phyloP scores from a whole-genome alignment of 2,888 invertebrate species.

The Lampropteryx suffumata region DNA sequence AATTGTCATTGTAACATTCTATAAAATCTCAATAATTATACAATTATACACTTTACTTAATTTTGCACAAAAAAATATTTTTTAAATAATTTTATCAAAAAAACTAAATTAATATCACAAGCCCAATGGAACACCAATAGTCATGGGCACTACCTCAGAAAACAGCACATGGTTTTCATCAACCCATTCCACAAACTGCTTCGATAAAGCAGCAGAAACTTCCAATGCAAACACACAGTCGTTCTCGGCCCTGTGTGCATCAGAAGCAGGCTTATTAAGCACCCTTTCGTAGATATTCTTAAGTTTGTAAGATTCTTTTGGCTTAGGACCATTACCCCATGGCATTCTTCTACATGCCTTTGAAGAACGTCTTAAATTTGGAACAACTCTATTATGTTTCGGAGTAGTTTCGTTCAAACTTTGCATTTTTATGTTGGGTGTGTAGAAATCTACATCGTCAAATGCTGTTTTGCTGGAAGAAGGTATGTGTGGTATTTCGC shows the following conservation, averaged over 20 bases:
- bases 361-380: conserved; percentile 5
- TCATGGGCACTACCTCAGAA: conserved; percentile 60
- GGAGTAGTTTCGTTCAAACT: conserved; percentile 57
- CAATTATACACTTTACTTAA: too few relatives aligned
- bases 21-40: too few relatives aligned
- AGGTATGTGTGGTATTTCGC: neutral
- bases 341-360: conserved; percentile 48
- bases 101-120: conserved; percentile 8
- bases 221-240: conserved; percentile 85
- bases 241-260: conserved; percentile 86
- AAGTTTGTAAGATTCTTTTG: conserved; percentile 75
- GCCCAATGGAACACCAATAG: conserved; percentile 52
- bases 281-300: conserved; percentile 80
- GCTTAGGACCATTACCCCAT: conserved; percentile 45
- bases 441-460: conserved; percentile 29
- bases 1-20: too few relatives aligned
- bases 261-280: conserved; percentile 61
- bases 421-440: conserved; percentile 38
- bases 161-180: conserved; percentile 55
- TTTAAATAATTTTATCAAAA: too few relatives aligned
- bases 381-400: conserved; percentile 29
- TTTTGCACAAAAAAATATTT: too few relatives aligned
- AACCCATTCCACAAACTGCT: conserved; percentile 83
- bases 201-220: conserved; percentile 78
- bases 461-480: conserved; percentile 6